phyloP scores from a whole-genome alignment of 2,888 invertebrate species.

The Ochropleura plecta region DNA sequence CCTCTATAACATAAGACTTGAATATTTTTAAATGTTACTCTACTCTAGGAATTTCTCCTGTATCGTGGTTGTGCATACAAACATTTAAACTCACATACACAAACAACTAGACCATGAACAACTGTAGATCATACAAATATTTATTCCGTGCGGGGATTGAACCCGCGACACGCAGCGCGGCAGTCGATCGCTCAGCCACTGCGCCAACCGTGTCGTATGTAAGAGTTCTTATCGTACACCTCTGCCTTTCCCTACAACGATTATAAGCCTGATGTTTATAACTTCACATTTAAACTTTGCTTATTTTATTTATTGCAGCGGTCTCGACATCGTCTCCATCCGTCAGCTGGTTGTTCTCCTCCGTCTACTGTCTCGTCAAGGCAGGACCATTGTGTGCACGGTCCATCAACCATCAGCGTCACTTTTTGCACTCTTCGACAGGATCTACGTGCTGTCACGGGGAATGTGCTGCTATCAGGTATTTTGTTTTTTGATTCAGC shows the following conservation, averaged over 20 bases:
- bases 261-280: neutral
- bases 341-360: slow-evolving; percentile 93
- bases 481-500: slow-evolving; percentile 16
- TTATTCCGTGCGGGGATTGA: too few species aligned
- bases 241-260: neutral
- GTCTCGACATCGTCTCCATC: slow-evolving; percentile 94
- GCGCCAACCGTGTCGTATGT: too few species aligned
- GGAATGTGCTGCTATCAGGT: slow-evolving; percentile 90
- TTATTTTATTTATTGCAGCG: slow-evolving; percentile 82
- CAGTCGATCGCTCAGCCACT: too few species aligned
- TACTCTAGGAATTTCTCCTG: too few species aligned
- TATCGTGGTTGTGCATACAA: too few species aligned
- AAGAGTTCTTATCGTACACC: neutral
- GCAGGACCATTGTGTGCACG: slow-evolving; percentile 94
- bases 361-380: slow-evolving; percentile 92
- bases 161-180: too few species aligned
- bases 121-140: too few species aligned
- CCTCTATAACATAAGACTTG: too few species aligned
- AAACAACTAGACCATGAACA: too few species aligned
- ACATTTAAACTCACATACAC: too few species aligned
- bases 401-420: slow-evolving; percentile 95
- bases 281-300: neutral
- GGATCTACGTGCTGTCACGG: slow-evolving; percentile 92
- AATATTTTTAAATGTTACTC: too few species aligned
- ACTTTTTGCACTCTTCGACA: slow-evolving; percentile 94